phyloP scores from a whole-genome alignment of 1,140 invertebrate species.

The Stegodyphus dumicola region DNA sequence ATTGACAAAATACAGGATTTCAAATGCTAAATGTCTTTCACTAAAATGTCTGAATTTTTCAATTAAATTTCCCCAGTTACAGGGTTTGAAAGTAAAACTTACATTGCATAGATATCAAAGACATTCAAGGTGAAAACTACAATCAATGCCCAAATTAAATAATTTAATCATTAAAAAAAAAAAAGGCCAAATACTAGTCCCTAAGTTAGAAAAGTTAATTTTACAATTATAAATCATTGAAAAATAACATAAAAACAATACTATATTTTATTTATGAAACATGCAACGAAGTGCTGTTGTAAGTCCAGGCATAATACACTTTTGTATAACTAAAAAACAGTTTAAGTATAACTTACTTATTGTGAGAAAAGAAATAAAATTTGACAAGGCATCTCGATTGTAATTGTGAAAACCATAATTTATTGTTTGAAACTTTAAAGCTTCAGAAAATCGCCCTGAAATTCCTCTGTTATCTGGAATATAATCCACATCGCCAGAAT shows the following conservation, averaged over 20 bases:
- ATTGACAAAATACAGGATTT: no score
- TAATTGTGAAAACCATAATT: slow-evolving; percentile 57
- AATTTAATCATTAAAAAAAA: neutral
- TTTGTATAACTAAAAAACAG: slow-evolving; percentile 1
- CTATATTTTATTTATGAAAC: neutral
- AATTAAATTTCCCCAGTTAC: no score
- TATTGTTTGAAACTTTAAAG: slow-evolving; percentile 63
- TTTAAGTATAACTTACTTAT: slow-evolving; percentile 54
- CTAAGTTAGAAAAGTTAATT: neutral
- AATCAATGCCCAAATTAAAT: no score
- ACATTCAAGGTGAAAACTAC: no score
- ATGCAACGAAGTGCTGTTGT: neutral
- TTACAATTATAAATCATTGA: neutral
- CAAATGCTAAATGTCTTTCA: no score
- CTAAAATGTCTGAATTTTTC: no score
- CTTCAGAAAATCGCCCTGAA: slow-evolving; percentile 59
- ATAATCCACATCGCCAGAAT: slow-evolving; percentile 31
- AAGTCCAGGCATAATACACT: neutral
- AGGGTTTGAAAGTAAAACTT: no score
- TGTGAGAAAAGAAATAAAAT: slow-evolving; percentile 62
- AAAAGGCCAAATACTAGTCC: neutral
- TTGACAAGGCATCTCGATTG: slow-evolving; percentile 48
- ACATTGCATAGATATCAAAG: no score
- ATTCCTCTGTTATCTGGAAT: slow-evolving; percentile 47
- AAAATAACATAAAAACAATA: neutral